phyloP scores from a whole-genome alignment of 2,888 invertebrate species.

The Amphiduros pacificus region DNA sequence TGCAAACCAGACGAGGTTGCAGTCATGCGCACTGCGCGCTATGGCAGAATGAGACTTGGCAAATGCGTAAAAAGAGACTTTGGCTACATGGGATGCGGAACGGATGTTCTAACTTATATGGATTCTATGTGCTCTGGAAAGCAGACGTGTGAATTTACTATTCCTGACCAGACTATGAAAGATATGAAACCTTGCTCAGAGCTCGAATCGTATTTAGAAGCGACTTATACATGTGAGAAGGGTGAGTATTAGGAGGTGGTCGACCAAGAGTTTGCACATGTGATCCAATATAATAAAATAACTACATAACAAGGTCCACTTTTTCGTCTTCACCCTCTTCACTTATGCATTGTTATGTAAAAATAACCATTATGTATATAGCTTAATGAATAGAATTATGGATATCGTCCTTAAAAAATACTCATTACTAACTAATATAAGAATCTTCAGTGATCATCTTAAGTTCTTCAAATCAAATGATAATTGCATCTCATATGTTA shows the following conservation, averaged over 20 bases:
- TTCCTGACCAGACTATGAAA: conserved; percentile 15
- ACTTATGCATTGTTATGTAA: too few species aligned
- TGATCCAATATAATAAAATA: too few species aligned
- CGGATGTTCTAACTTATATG: conserved; percentile 8
- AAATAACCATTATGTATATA: too few species aligned
- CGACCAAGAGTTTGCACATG: too few species aligned
- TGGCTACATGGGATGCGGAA: conserved; percentile 7
- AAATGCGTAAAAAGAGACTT: conserved; percentile 13
- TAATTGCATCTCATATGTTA: too few species aligned
- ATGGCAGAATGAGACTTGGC: conserved; percentile 17
- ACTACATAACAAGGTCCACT: too few species aligned
- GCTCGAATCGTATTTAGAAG: conserved; percentile 22
- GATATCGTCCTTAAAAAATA: too few species aligned
- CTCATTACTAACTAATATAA: too few species aligned
- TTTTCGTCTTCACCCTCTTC: too few species aligned
- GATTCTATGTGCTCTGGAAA: conserved; percentile 16
- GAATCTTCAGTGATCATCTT: too few species aligned
- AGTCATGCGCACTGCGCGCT: conserved; percentile 4
- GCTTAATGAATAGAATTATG: too few species aligned
- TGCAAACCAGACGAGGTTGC: conserved; percentile 13
- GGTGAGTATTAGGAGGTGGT: not conserved
- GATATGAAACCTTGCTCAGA: conserved; percentile 12
- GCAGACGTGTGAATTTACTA: conserved; percentile 1
- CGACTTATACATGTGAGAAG: conserved; percentile 8
- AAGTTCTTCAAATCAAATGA: too few species aligned